phyloP scores from a whole-genome alignment of 2,888 invertebrate species.

The Apodemia duryi region DNA sequence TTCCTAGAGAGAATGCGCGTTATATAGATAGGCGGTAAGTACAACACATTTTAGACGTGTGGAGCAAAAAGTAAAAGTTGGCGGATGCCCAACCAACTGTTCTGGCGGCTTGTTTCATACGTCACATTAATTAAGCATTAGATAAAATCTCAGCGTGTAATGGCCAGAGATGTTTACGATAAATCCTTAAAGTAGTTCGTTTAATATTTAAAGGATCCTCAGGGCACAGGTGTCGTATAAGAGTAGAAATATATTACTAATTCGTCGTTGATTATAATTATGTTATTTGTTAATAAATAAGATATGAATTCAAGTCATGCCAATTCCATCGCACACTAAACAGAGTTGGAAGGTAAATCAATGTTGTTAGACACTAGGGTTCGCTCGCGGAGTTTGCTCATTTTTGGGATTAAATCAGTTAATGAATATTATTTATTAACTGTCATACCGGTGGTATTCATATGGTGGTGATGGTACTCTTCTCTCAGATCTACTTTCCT shows the following conservation, averaged over 20 bases:
- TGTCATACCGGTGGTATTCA: too few relatives aligned
- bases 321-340: too few relatives aligned
- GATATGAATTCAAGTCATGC: too few relatives aligned
- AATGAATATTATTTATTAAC: too few relatives aligned
- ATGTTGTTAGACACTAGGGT: too few relatives aligned
- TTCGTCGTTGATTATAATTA: neutral
- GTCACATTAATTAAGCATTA: constrained; percentile 72
- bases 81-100: constrained; percentile 67
- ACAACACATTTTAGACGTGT: constrained; percentile 39
- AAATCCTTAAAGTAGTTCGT: constrained; percentile 42
- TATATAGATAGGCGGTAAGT: constrained; percentile 38
- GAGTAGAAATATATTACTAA: constrained; percentile 17
- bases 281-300: neutral
- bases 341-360: too few relatives aligned
- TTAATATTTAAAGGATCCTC: constrained; percentile 31
- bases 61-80: constrained; percentile 65
- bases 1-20: constrained; percentile 52
- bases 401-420: too few relatives aligned
- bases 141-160: constrained; percentile 52
- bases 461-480: too few relatives aligned
- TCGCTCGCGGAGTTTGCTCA: too few relatives aligned
- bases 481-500: too few relatives aligned
- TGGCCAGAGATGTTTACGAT: constrained; percentile 41
- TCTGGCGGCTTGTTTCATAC: constrained; percentile 60
- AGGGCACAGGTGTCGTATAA: constrained; percentile 38